phyloP scores from a whole-genome alignment of 2,113 vertebrate species.

The Pongo abelii region DNA sequence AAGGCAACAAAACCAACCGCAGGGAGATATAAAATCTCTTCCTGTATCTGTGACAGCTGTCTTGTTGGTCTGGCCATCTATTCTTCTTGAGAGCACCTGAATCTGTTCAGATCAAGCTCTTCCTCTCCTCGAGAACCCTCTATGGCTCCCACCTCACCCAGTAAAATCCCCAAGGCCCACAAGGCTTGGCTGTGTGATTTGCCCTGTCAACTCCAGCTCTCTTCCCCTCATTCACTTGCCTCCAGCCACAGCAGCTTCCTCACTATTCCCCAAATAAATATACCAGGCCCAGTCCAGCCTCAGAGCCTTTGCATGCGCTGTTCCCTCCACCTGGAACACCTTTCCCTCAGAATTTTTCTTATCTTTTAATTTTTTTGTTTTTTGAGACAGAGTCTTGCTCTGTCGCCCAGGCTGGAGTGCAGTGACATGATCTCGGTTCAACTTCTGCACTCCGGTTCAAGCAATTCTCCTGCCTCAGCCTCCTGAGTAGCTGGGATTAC shows the following conservation, averaged over 20 bases:
- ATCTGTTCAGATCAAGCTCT: neutral
- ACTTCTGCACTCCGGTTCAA: too few relatives aligned
- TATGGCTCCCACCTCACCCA: neutral
- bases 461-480: too few relatives aligned
- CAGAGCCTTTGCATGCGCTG: neutral
- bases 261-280: neutral
- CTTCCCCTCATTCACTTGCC: neutral
- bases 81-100: neutral
- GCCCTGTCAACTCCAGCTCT: neutral
- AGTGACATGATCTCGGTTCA: too few relatives aligned
- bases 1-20: neutral
- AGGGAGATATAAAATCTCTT: neutral
- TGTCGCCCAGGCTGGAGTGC: too few relatives aligned
- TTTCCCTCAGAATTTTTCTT: neutral
- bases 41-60: neutral
- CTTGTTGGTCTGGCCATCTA: neutral
- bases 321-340: neutral
- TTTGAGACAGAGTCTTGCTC: too few relatives aligned
- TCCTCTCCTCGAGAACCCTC: neutral
- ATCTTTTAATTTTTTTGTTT: too few relatives aligned
- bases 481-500: too few relatives aligned
- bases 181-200: neutral
- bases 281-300: neutral
- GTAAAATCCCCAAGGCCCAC: neutral
- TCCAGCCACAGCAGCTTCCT: neutral